A percentile compares a stretch with the other conserved stretches of the same genome.
Evolutionary conservation across 35 echinoderm and acorn worm species (phyloP).

Genomic region (Lytechinus variegatus): DNA sequence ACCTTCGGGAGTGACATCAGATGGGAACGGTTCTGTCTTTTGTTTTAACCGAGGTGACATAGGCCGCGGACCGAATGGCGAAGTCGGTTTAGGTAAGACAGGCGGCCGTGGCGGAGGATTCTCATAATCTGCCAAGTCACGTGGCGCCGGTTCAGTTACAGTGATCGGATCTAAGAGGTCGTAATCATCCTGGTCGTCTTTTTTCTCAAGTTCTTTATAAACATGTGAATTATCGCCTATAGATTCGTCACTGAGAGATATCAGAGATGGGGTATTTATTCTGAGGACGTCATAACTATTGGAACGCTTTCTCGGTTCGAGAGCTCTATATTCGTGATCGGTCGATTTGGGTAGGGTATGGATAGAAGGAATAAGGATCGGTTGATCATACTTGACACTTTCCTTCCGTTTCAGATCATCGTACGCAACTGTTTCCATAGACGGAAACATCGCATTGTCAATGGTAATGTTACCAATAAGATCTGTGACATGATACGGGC

Average conservation of each 20-base stretch:
- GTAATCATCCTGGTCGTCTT: background rate
- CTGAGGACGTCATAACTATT: background rate
- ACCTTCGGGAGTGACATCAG: background rate
- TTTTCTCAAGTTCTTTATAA: slow-evolving; percentile 1
- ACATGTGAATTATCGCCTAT: background rate
- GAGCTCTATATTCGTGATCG: background rate
- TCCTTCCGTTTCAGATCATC: background rate
- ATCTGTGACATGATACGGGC: background rate
- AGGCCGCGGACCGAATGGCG: slow-evolving; percentile 9
- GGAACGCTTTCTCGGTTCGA: background rate
- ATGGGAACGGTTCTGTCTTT: background rate
- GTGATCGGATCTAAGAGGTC: background rate
- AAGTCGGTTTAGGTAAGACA: background rate
- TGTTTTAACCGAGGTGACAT: background rate
- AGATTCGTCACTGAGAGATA: background rate
- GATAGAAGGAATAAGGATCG: background rate
- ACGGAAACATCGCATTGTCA: slow-evolving; percentile 6
- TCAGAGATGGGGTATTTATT: background rate
- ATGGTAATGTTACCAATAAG: slow-evolving; percentile 29
- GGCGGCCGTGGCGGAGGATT: background rate
- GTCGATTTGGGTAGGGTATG: background rate
- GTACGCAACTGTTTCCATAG: slow-evolving; percentile 24
- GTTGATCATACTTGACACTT: slow-evolving; percentile 21
- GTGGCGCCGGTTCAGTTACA: background rate
- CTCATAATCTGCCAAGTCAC: slow-evolving; percentile 18